A percentile compares a stretch with the other conserved stretches of the same genome.
phyloP scores from a whole-genome alignment of 2,888 invertebrate genomes.

The Siphlonurus alternatus region DNA sequence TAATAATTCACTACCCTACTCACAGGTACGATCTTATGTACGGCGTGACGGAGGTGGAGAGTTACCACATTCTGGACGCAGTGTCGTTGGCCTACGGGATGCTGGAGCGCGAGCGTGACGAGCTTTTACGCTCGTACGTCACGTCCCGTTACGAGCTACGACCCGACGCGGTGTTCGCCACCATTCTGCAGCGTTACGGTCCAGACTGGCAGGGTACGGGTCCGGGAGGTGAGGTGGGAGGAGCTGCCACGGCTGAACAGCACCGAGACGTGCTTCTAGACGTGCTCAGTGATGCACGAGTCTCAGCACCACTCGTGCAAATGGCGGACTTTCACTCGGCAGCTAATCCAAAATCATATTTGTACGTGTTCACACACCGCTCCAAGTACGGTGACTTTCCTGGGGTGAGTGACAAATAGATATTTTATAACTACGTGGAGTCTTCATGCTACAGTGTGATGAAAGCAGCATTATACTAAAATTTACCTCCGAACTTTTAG shows the following conservation, averaged over 20 bases:
- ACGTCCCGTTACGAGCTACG: constrained; percentile 61
- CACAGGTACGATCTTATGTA: constrained; percentile 69
- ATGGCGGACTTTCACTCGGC: constrained; percentile 59
- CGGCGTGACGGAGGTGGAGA: constrained; percentile 69
- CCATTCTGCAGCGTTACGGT: constrained; percentile 22
- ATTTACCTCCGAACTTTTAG: too few species aligned
- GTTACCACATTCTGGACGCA: constrained; percentile 56
- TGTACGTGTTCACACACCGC: constrained; percentile 78
- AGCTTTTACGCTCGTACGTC: constrained; percentile 58
- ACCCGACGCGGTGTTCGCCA: constrained; percentile 37
- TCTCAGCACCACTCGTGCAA: constrained; percentile 62
- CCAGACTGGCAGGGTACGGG: constrained; percentile 35
- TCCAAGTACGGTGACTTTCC: constrained; percentile 62
- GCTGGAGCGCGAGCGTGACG: constrained; percentile 55
- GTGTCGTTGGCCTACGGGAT: constrained; percentile 55
- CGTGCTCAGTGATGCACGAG: constrained; percentile 75
- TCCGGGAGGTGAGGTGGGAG: constrained; percentile 27
- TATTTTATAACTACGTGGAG: not conserved
- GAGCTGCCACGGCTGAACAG: constrained; percentile 38
- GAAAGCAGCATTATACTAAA: too few species aligned
- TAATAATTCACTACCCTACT: too few species aligned
- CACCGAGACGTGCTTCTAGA: constrained; percentile 68
- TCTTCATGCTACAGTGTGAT: too few species aligned
- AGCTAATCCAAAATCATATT: constrained; percentile 59
- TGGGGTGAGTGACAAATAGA: constrained; percentile 38